These are phyloP conservation scores for Callionymus lyra DNA, from an alignment of 2,113 vertebrate species.

Conservation along the genomic window DNA sequence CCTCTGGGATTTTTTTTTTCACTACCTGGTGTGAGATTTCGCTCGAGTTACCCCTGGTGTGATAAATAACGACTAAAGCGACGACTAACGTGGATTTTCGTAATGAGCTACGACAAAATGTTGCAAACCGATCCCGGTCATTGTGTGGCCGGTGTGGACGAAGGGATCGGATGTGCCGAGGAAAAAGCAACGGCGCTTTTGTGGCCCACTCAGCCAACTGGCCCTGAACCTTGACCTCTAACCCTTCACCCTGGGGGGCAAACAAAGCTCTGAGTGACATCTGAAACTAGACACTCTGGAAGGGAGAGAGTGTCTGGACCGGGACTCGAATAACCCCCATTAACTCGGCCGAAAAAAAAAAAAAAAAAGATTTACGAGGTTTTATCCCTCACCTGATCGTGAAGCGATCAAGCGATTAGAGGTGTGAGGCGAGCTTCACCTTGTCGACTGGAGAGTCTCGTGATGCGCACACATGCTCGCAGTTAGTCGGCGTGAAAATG, in stretches of 20 bases:
- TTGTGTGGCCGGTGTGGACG: conserved; percentile 48
- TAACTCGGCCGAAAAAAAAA: conserved; percentile 59
- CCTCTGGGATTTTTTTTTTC: conserved; percentile 10
- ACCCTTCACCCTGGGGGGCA: conserved; percentile 67
- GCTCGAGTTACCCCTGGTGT: conserved; percentile 11
- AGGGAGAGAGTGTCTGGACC: conserved; percentile 67
- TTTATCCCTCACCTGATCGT: conserved; percentile 38
- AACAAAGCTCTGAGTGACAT: conserved; percentile 72
- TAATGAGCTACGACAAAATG: conserved; percentile 46
- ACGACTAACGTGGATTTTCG: too few relatives aligned
- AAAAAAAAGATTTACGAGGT: conserved; percentile 59
- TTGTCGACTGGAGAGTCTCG: conserved; percentile 34
- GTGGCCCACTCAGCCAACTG: conserved; percentile 68
- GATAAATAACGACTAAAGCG: too few relatives aligned
- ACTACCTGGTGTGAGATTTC: conserved; percentile 9
- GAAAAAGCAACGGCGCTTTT: conserved; percentile 62
- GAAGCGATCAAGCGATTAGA: conserved; percentile 43
- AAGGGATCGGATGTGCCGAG: conserved; percentile 57
- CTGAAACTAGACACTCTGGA: conserved; percentile 65
- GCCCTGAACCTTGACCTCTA: conserved; percentile 68
- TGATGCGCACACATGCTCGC: conserved; percentile 24
- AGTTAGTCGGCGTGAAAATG: conserved; percentile 28
- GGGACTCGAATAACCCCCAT: conserved; percentile 67
- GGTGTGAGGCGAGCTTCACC: conserved; percentile 34
- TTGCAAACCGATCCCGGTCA: conserved; percentile 46